Evolutionary conservation across 1,140 invertebrate genomes (phyloP), one percentile per base, ranked within the genome.

Genomic region (Chironomus striatipennis): DNA sequence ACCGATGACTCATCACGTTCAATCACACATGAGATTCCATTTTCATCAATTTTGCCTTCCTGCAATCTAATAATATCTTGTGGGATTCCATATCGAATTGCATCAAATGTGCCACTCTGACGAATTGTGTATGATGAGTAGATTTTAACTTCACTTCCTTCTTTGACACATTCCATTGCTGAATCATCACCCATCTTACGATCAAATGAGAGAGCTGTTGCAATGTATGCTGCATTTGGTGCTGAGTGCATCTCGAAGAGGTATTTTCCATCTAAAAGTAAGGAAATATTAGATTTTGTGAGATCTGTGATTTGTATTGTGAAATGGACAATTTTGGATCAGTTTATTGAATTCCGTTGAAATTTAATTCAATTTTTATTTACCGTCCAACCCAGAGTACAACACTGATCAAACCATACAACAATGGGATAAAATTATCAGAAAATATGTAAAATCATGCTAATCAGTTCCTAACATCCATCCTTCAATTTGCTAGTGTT

Each of bases 181-280:
- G 73, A 73, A 7, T 73, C 73, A 73, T 73, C 73, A 18, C 34
- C 73, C 73, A 73, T 73, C 5, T 24, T 24, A 17, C 18, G n/a
- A 73, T 73, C 73, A 20, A 42, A 34, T 42, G 73, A 73, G 10
- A 73, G 73, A 4, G 34, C 73, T 0, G 34, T 15, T 6, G 73
- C 73, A 9, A 73, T 34, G 17, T 73, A 73, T 12, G 42, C 73
- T 15, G 34, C n/a, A 7, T 42, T 20, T 73, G 73, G 24, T 17
- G 34, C 10, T 12, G 73, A 24, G 24, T 42, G 21, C 42, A 73
- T 34, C 24, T 73, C 73, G 17, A 73, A 73, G n/a, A 57, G 12
- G 47, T 57, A n/a, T n/a, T 57, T 57, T 5, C 47, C 47, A 15
- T 57, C 47, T 57, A 57, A 57, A 57, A 57, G 7, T 10, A 10